Base-by-base conservation (phyloP, 2,797 vertebrate species). In the Trachops cirrhosus region DNA sequence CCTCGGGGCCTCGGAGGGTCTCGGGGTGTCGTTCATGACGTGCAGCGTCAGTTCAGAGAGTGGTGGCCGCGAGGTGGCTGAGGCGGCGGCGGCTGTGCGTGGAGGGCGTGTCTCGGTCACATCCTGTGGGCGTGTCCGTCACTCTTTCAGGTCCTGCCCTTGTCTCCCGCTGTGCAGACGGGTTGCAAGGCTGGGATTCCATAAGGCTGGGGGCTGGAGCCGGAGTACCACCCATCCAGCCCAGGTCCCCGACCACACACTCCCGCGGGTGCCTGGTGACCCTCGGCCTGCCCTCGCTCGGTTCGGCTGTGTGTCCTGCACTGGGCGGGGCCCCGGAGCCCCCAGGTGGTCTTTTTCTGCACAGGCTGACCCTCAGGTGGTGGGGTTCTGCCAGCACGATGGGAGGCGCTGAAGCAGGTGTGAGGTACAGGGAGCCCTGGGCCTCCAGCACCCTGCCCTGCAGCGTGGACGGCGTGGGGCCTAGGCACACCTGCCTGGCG, bases 201-300 rank as follows among this genome's bases (percentile, higher is more conserved):
- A 32, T 29, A 6, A 59, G 68, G 39, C 46, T 4, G 19, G 73
- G 19, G 0, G 8, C 15, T 21, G 46, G 24, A 48, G 67, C 32
- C 16, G 71, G 75, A 18, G 19, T 26, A 16, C 9, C 46, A 12
- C 21, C 21, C 11, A 48, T 46, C 39, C 22, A 44, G 52, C 37
- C 26, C 5, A 0, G 3, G 32, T 29, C n/a, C 22, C 64, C 2
- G 4, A 15, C 1, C 26, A 50, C 39, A 32, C 0, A 0, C 9
- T 0, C 48, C 34, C 7, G 3, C 7, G 2, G 10, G 26, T 18
- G 26, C 22, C 24, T 5, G 9, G 21, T 18, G 52, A 18, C 4
- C 14, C 26, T 18, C 5, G 75, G 18, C 59, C 44, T 64, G n/a
- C 4, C 18, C 14, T n/a, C 29, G 70, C 8, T 12, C 41, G 52